A percentile compares a stretch with the other conserved stretches of the same genome.
Conservation (phyloP, 2,113 vertebrate genomes). For the Sinocyclocheilus rhinocerous region DNA sequence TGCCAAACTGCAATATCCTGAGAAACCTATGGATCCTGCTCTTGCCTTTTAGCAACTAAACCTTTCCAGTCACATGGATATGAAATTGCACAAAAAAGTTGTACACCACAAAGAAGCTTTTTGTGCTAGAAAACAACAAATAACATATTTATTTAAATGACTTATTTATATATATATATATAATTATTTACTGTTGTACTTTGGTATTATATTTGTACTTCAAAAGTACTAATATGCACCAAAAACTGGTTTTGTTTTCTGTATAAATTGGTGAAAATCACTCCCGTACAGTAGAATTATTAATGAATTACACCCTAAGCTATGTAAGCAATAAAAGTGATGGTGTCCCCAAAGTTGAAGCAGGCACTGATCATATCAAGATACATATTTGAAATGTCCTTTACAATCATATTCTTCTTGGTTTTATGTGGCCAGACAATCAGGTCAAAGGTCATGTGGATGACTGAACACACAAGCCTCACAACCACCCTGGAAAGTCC, state of each 20-base stretch:
- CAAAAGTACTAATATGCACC: neutral
- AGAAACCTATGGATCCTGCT: conserved; percentile 54
- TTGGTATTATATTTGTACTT: neutral
- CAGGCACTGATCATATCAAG: neutral
- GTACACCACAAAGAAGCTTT: conserved; percentile 52
- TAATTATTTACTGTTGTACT: too few relatives aligned
- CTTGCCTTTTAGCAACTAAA: conserved; percentile 63
- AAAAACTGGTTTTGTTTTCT: neutral
- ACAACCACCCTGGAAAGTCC: conserved; percentile 49
- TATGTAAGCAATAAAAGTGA: neutral
- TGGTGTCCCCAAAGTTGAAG: neutral
- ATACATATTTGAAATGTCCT: neutral
- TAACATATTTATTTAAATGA: too few relatives aligned
- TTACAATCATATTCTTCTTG: neutral
- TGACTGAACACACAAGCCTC: neutral
- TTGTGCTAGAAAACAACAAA: conserved; percentile 55
- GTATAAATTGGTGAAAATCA: neutral
- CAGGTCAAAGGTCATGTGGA: neutral
- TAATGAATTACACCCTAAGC: too few relatives aligned
- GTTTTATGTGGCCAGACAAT: neutral
- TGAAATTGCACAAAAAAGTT: neutral
- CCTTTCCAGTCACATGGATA: conserved; percentile 36
- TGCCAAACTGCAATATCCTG: conserved; percentile 59
- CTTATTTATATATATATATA: neutral
- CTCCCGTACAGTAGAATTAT: neutral